Evolutionary conservation across 2,888 invertebrate genomes (phyloP).

Genomic region (Barypeithes pellucidus): DNA sequence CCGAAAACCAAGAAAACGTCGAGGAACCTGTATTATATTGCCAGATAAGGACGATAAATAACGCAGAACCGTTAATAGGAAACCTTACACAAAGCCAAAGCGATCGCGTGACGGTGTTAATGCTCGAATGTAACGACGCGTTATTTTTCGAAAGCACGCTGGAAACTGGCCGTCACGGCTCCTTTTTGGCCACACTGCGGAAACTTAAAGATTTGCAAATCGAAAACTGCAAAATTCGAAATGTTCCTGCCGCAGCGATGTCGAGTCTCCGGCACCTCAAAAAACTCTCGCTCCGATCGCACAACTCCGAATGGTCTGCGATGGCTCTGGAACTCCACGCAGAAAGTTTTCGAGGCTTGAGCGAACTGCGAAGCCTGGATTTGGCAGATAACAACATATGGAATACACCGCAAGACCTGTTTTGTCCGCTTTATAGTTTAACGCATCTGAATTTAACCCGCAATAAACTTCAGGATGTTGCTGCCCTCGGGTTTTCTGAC

Average conservation of each 20-base stretch:
- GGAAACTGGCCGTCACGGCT: conserved; percentile 69
- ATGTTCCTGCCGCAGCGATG: conserved; percentile 81
- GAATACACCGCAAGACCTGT: conserved; percentile 81
- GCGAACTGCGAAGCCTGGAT: conserved; percentile 79
- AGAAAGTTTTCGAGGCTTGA: conserved; percentile 81
- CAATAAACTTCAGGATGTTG: conserved; percentile 85
- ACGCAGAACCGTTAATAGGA: conserved; percentile 79
- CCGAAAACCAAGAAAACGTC: conserved; percentile 72
- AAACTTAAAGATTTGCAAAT: conserved; percentile 80
- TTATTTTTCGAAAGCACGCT: conserved; percentile 83
- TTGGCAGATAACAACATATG: conserved; percentile 85
- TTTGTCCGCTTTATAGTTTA: conserved; percentile 82
- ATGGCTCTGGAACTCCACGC: conserved; percentile 84
- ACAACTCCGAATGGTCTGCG: conserved; percentile 86
- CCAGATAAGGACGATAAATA: conserved; percentile 81
- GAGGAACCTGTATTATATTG: conserved; percentile 77
- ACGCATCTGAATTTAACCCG: conserved; percentile 82
- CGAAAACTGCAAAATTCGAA: conserved; percentile 85
- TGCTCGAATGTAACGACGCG: conserved; percentile 83
- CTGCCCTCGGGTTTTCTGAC: conserved; percentile 83
- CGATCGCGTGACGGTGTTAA: conserved; percentile 79
- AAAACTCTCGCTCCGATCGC: conserved; percentile 80
- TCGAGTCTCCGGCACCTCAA: conserved; percentile 79
- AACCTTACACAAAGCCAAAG: conserved; percentile 81
- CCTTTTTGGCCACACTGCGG: conserved; percentile 77